Evolutionary conservation across 2,797 vertebrate species (phyloP), one percentile per base, ranked within the genome.

Genomic region (Danio aesculapii): DNA sequence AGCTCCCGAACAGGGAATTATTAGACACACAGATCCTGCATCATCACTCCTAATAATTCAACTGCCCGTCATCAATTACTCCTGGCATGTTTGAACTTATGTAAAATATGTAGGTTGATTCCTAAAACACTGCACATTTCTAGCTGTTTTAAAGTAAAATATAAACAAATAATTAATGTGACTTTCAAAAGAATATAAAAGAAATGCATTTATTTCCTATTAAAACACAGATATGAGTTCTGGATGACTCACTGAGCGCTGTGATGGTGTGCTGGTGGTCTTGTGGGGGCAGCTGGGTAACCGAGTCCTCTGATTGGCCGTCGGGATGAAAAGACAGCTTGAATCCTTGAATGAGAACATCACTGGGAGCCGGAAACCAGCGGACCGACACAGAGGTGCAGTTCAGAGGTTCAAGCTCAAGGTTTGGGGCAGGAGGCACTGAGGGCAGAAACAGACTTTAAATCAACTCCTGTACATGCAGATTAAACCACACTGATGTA

Each of bases 361-460:
- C 94, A 11, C 93, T 94, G 0, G 91, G 81, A 9, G 94, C 89
- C 50, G 86, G 94, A 82, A 96, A 94, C 98, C 98, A 99, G 86
- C 91, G 95, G 49, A 96, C 95, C 16, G 91, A 85, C 75, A 99
- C 94, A 16, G 97, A 96, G n/a, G 97, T 99, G 88, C 98, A 99
- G 92, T 98, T 99, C 68, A 98, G 89, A 0, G 97, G 95, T 86
- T 99, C 96, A 89, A 99, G 90, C 84, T 91, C 95, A 77, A 99
- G 91, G 87, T 96, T 92, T 0, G 98, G 98, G 76, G 98, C 97
- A 86, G 92, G 93, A 2, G 97, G 97, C 43, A 97, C 98, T 99
- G 62, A 17, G 77, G 47, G 73, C 10, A 30, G 3, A 44, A 71
- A 62, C 30, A 77, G 9, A 57, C 46, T 12, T 52, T 41, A 41